Base-by-base conservation (phyloP, 2,113 vertebrate genomes). In the Abramis brama region DNA sequence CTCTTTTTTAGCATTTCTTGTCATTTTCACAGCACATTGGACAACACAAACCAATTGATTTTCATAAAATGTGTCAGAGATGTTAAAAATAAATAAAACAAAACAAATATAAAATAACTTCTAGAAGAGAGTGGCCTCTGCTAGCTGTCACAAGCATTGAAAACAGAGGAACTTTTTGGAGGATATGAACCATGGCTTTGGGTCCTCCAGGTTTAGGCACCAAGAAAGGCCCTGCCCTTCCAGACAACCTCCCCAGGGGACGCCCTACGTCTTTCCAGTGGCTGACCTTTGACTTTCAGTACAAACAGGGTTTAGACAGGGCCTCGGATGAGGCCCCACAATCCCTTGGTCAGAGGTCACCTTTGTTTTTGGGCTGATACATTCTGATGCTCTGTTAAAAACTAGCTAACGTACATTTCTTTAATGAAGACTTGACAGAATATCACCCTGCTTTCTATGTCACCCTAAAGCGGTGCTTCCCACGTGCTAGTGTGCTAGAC, bases 381-480 rank as follows among this genome's bases (percentile, higher is more conserved):
- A 95, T 95, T 95, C 94, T 87, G 74, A 92, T 87, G 92, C 91
- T 87, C 70, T 89, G 75, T 87, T 83, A 66, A 79, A 87, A 79
- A 84, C 76, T 84, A 87, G 64, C 84, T 92, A 91, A 92, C 89
- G 27, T 93, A 94, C 91, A 77, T 92, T 96, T 94, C 90, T 89
- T 92, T 92, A 91, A 90, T 91, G 89, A 89, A 87, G 89, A 91
- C 90, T 87, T 33, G 84, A 90, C 86, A 94, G 94, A 94, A 95
- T 94, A 89, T 87, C 94, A 95, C 96, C 96, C 96, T 95, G 95
- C 95, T 96, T 93, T 89, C 55, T 19, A 39, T n/a, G 66, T 89
- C n/a, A 39, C 73, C 30, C 90, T 86, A 93, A 94, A 94, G 92
- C 91, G 92, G 79, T 59, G 17, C 84, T 87, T 82, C 30, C 70